Conservation (phyloP, 2,888 invertebrate genomes). For the Cosmopolites sordidus region DNA sequence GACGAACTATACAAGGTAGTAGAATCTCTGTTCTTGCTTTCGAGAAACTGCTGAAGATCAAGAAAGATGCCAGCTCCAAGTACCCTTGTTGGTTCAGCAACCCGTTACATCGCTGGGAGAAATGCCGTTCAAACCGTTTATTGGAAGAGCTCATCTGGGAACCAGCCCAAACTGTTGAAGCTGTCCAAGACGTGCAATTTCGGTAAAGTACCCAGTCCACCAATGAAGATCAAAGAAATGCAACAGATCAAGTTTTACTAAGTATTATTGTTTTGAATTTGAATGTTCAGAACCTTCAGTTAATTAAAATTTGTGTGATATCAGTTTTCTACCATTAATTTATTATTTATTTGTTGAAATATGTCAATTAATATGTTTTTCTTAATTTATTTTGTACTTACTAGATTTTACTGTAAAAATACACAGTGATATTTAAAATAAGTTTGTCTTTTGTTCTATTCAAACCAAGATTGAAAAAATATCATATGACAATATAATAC, state of each 20-base stretch:
- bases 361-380: too few species aligned
- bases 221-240: conserved; percentile 18
- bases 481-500: too few species aligned
- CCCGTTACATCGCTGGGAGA: conserved; percentile 65
- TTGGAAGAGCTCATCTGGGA: conserved; percentile 55
- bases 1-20: neutral
- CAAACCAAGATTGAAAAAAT: too few species aligned
- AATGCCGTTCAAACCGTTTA: conserved; percentile 74
- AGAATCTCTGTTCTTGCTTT: neutral
- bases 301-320: too few species aligned
- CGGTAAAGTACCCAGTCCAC: conserved; percentile 28
- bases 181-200: conserved; percentile 43
- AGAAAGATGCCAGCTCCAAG: conserved; percentile 20
- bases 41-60: neutral
- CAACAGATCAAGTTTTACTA: conserved; percentile 20
- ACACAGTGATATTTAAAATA: too few species aligned
- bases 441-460: too few species aligned
- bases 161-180: conserved; percentile 39
- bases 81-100: conserved; percentile 22
- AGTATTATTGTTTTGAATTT: neutral
- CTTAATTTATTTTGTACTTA: too few species aligned
- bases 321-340: too few species aligned
- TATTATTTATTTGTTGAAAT: too few species aligned
- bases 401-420: too few species aligned
- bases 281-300: too few species aligned